Percentiles rank a stretch among this genome's conserved stretches.
These are phyloP conservation scores for Periophthalmodon schlosseri DNA, from an alignment of 2,113 vertebrate genomes.

Conservation along the genomic window DNA sequence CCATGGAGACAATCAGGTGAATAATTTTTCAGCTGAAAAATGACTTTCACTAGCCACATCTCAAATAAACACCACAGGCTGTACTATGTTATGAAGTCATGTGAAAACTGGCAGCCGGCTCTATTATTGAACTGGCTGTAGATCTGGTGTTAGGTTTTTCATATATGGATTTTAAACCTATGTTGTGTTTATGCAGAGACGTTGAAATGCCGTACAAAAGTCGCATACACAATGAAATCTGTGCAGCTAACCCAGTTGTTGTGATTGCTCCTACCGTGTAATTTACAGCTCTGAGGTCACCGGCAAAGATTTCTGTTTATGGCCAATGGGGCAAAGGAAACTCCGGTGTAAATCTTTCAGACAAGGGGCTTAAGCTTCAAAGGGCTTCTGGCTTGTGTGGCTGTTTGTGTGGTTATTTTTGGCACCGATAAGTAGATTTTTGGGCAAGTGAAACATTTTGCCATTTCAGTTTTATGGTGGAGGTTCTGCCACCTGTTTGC, in stretches of 20 bases:
- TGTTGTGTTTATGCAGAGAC: not conserved
- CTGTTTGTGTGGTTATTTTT: constrained; percentile 2
- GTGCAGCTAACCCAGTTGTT: constrained; percentile 28
- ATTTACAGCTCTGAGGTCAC: constrained; percentile 42
- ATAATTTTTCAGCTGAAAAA: not conserved
- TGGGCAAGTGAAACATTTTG: not conserved
- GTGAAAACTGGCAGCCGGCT: not conserved
- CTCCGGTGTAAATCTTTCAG: constrained; percentile 7
- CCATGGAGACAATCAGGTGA: too few relatives aligned
- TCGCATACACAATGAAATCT: constrained; percentile 18
- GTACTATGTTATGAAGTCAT: not conserved
- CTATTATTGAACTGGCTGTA: not conserved
- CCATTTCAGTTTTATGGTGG: too few relatives aligned
- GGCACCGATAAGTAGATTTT: not conserved
- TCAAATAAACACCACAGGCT: not conserved
- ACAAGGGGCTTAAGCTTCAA: constrained; percentile 1
- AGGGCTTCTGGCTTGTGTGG: not conserved
- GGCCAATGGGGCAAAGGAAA: not conserved
- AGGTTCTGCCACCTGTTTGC: too few relatives aligned
- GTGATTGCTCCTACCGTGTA: constrained; percentile 27
- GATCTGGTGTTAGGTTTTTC: not conserved
- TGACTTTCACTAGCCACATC: not conserved
- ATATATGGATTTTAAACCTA: not conserved
- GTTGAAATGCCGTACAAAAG: constrained; percentile 1
- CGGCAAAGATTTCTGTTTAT: constrained; percentile 18